phyloP scores from a whole-genome alignment of 2,797 vertebrate genomes.

The Oreortyx pictus region DNA sequence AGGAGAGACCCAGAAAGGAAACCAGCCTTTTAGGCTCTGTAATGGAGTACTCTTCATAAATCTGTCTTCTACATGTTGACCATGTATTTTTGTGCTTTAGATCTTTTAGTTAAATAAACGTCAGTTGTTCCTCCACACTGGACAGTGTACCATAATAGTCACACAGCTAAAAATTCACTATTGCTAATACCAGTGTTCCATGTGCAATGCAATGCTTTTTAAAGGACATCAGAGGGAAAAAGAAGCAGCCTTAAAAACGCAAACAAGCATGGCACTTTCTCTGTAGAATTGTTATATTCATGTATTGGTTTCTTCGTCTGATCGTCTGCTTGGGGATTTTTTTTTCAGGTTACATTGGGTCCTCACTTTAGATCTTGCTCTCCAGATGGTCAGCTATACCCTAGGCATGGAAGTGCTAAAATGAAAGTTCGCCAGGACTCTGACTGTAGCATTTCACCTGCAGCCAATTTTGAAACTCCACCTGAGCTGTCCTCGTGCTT shows the following conservation, averaged over 20 bases:
- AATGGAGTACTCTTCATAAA: background rate
- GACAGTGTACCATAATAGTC: background rate
- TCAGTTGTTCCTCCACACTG: background rate
- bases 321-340: background rate
- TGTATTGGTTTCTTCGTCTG: background rate
- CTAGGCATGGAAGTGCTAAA: conserved; percentile 35
- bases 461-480: conserved; percentile 85
- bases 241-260: background rate
- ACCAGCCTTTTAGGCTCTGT: background rate
- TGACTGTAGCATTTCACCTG: conserved; percentile 51
- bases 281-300: background rate
- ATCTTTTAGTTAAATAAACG: background rate
- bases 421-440: conserved; percentile 46
- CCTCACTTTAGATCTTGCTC: conserved; percentile 76
- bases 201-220: background rate
- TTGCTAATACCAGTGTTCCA: background rate
- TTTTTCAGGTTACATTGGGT: conserved; percentile 75
- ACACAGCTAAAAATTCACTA: background rate
- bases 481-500: conserved; percentile 84
- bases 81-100: background rate
- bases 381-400: conserved; percentile 64
- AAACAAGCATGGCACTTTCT: background rate
- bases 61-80: background rate
- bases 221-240: background rate
- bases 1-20: background rate